Conservation (phyloP, 2,113 vertebrate genomes). For the Apeltes quadracus region DNA sequence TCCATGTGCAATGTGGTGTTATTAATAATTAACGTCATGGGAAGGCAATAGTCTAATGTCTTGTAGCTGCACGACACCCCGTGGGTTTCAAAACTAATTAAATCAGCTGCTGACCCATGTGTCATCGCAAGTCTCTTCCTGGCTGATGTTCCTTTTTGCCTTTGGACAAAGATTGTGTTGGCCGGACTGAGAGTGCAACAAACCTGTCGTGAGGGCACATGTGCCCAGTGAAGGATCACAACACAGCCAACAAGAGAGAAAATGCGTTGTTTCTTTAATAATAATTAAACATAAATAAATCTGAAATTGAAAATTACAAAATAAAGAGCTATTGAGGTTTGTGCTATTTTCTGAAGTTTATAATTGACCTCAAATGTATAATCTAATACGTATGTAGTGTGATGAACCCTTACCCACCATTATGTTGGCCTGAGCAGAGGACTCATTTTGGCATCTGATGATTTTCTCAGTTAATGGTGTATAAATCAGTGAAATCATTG, state of each 20-base stretch:
- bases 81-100: slow-evolving; percentile 67
- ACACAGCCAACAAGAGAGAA: neutral
- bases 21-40: slow-evolving; percentile 68
- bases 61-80: slow-evolving; percentile 55
- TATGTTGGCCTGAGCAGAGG: neutral
- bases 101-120: slow-evolving; percentile 64
- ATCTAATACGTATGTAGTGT: neutral
- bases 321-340: neutral
- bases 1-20: slow-evolving; percentile 45
- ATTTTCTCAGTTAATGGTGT: neutral
- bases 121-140: slow-evolving; percentile 49
- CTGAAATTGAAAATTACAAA: neutral
- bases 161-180: slow-evolving; percentile 45
- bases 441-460: no score
- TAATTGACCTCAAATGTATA: neutral
- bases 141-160: slow-evolving; percentile 45
- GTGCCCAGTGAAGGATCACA: slow-evolving; percentile 49
- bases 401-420: neutral
- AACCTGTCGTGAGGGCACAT: slow-evolving; percentile 56
- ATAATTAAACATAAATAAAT: no score
- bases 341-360: neutral
- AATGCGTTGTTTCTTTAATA: neutral
- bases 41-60: slow-evolving; percentile 62
- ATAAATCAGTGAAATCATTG: slow-evolving; percentile 25
- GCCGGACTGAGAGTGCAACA: slow-evolving; percentile 43